Conservation (phyloP, 2,888 invertebrate genomes). For the Micropterix aruncella region DNA sequence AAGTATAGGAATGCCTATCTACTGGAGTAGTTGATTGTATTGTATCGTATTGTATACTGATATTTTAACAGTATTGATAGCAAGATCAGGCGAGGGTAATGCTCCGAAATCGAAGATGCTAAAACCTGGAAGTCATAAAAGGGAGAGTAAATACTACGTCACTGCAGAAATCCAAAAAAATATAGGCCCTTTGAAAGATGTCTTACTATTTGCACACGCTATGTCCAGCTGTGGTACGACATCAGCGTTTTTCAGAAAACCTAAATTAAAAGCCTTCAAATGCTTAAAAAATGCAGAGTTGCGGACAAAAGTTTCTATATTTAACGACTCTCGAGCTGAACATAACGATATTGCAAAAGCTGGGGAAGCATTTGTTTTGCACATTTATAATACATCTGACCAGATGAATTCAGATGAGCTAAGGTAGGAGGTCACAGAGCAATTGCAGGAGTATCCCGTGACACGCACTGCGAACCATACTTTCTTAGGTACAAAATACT, state of each 20-base stretch:
- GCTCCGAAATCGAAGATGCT: conserved; percentile 4
- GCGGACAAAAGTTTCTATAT: conserved; percentile 2
- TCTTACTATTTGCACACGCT: conserved; percentile 6
- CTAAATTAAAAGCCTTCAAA: conserved; percentile 5
- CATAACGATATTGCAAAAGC: conserved; percentile 2
- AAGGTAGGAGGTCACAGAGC: no score
- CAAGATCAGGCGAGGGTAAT: background rate
- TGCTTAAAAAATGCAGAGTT: conserved; percentile 4
- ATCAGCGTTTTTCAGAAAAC: conserved; percentile 6
- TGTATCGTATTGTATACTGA: no score
- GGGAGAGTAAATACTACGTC: conserved; percentile 3
- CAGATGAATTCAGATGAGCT: no score
- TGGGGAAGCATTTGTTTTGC: conserved; percentile 6
- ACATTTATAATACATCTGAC: conserved; percentile 2
- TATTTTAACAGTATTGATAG: conserved; percentile 5
- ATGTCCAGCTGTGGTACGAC: conserved; percentile 6
- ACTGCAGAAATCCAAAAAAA: conserved; percentile 6
- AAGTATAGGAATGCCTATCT: no score
- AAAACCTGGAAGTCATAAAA: conserved; percentile 5
- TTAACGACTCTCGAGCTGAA: background rate
- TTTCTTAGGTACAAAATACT: no score
- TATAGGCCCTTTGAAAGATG: conserved; percentile 3
- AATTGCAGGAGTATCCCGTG: no score
- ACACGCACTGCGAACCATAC: no score
- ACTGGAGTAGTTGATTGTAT: no score